Percentiles rank a stretch among this genome's conserved stretches.
These are phyloP conservation scores for Eunapius fragilis DNA, from an alignment of 37 sponge, comb jelly and placozoan genomes.

Conservation along the genomic window DNA sequence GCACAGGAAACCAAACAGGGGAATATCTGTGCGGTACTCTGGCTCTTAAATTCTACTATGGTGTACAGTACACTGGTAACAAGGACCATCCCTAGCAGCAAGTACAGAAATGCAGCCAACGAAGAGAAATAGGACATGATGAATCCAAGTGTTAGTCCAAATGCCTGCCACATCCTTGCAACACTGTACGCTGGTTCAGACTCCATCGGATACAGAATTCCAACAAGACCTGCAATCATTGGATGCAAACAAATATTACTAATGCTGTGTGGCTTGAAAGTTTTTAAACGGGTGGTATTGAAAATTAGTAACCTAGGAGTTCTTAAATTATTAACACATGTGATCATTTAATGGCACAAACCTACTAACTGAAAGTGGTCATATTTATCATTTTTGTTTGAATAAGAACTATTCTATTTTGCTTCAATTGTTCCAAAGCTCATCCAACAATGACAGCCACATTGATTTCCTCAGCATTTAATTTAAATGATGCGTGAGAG, in stretches of 20 bases:
- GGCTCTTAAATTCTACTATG: background rate
- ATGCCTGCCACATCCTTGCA: background rate
- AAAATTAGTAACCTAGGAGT: too few relatives aligned
- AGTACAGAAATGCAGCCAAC: background rate
- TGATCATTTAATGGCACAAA: too few relatives aligned
- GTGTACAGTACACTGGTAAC: background rate
- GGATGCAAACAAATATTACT: background rate
- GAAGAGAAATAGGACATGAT: background rate
- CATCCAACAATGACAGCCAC: too few relatives aligned
- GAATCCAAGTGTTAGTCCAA: background rate
- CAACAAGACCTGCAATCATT: constrained; percentile 22
- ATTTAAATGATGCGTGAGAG: too few relatives aligned
- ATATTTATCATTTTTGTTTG: too few relatives aligned
- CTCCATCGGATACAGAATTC: constrained; percentile 23
- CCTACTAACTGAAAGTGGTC: too few relatives aligned
- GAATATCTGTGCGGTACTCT: background rate
- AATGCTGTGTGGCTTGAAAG: too few relatives aligned
- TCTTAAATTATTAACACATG: too few relatives aligned
- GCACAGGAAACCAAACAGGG: background rate
- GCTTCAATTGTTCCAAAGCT: too few relatives aligned
- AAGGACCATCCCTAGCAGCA: background rate
- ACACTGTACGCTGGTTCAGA: constrained; percentile 32
- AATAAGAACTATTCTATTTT: too few relatives aligned
- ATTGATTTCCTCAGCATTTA: too few relatives aligned
- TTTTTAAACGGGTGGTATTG: too few relatives aligned